Evolutionary conservation across 2,113 vertebrate species (phyloP), one percentile per base, ranked within the genome.

Genomic region (Phyllostomus hastatus): DNA sequence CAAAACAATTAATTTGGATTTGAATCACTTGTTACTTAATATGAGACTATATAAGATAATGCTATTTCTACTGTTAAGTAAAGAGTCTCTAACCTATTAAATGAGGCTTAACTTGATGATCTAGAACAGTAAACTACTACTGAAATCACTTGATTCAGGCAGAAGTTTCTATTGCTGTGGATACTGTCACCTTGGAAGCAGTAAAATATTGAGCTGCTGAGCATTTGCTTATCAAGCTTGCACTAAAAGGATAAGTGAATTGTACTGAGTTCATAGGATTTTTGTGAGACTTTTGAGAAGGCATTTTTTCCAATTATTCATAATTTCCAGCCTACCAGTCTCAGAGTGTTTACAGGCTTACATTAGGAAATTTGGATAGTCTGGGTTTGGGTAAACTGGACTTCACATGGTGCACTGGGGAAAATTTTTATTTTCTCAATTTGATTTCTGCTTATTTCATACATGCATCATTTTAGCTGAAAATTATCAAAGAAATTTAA

Each of bases 161-260:
- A 82, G 76, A 91, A 81, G 91, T 94, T 93, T 88, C 81, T 52
- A 14, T 96, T 79, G 48, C 31, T 17, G 15, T 75, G 46, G 38
- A 61, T 88, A 4, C 9, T n/a, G 24, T 96, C 48, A 59, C 43
- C 61, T 79, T 69, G 67, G 14, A 90, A 69, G 43, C 7, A 88
- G 54, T 33, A 78, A 78, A 90, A 97, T 92, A 97, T 24, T 95
- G 81, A 97, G 4, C 35, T 22, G 72, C 31, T 79, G 78, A 91
- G 69, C 48, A 48, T 95, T 96, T 95, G 15, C 66, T 90, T 96
- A 88, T 92, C 94, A 85, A 54, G 35, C 28, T 88, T 78, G n/a
- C 46, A 88, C 43, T 92, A 66, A 97, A 97, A 78, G 48, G 24
- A 33, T 86, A 94, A 96, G 87, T 54, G 73, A 88, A 95, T 96